Evolutionary conservation across 2,113 vertebrate species (phyloP), one percentile per base, ranked within the genome.

Genomic region (Crotalus tigris): DNA sequence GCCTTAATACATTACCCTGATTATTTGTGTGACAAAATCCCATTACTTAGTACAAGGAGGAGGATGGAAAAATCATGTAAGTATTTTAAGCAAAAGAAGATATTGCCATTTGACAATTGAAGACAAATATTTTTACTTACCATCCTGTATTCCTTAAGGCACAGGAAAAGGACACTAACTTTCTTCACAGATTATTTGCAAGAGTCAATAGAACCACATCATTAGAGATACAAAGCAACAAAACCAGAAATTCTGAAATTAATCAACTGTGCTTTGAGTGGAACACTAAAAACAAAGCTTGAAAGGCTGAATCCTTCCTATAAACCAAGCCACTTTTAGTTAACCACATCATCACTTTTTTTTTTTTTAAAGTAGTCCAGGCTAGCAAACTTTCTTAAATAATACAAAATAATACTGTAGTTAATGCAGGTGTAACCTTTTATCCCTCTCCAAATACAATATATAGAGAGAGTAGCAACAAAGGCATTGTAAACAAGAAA

Each of bases 391-490:
- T 95, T 97, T 95, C 93, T 96, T 95, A 97, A 95, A 92, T 96
- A 94, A 95, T 97, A 96, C 89, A 96, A 98, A 98, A 98, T 98
- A 98, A 98, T 97, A 98, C 98, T 98, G 98, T 97, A 95, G 96
- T 96, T 95, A 81, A 95, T 94, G 96, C 95, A 95, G 94, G 97
- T 95, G 96, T 94, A 97, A 96, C 94, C 97, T 21, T 81, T 97
- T 96, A 96, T 95, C 51, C 91, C 94, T 97, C 96, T 98, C 96
- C 64, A 55, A 98, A 97, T 15, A 93, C 95, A 97, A 98, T 95
- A 93, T 95, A 97, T 24, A 69, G 13, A 69, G 5, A 97, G 97
- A 97, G 89, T 64, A 3, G 4, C 89, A 97, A 96, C 95, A 96
- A 94, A 95, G 94, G 96, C 96, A 96, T 95, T 97, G 98, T 98